Evolutionary conservation across 2,888 invertebrate genomes (phyloP), one percentile per base, ranked within the genome.

Genomic region (Himalopsyche kuldschensis): DNA sequence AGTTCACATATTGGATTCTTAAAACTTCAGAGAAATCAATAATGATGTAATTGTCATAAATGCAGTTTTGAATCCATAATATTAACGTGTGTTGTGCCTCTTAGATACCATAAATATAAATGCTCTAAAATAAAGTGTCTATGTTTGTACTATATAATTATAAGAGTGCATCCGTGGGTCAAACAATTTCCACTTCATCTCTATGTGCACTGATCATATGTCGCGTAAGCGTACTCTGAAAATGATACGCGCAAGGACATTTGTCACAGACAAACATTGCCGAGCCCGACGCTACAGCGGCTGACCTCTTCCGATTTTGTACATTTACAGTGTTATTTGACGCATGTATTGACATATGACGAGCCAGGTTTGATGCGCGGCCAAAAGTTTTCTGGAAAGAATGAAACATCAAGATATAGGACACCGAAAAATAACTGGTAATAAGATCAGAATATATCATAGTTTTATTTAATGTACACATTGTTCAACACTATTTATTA

Each of bases 141-240:
- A 15, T 15, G 2, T 41, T 15, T 41, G 41, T 41, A 41, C 15
- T 2, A 41, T 41, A 15, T 1, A 41, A 41, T 41, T 41, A 41
- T 15, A 15, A 1, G 15, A 41, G 41, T 41, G 15, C 3, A 41
- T 69, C 30, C 3, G 30, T 15, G 5, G 69, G 69, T 76, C 76
- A 41, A 1, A 41, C 41, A 32, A 76, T 32, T 76, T 76, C 76
- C 24, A 41, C 76, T 32, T 69, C 24, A 27, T 82, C 47, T 82
- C 81, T n/a, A 82, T 82, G 81, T 75, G 84, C 48, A 69, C 69
- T 69, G 15, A 84, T 31, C 24, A 84, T 77, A 78, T 84, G 84
- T 1, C 84, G 55, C 11, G 84, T 84, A 1, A 84, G 79, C 2
- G 84, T 84, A 69, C 84, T 84, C 47, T 82, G 75, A 47, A 81